These are phyloP conservation scores for Myotis vivesi DNA, from an alignment of 2,797 vertebrate genomes.

Conservation along the genomic window DNA sequence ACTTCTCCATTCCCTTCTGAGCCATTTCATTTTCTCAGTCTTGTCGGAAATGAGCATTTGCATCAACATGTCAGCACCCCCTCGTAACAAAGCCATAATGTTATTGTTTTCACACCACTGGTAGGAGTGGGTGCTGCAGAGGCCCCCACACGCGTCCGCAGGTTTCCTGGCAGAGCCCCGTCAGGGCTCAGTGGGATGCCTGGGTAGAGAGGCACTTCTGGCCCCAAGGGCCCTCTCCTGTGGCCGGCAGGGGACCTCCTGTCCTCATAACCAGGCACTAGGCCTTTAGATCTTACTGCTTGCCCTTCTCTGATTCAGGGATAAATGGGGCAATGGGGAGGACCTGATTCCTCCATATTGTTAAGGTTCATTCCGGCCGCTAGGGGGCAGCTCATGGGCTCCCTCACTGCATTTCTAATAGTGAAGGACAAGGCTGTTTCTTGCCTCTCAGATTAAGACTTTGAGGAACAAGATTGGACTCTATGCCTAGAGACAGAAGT, in stretches of 20 bases:
- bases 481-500: not conserved
- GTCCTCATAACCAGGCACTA: not conserved
- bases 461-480: not conserved
- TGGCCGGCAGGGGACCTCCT: not conserved
- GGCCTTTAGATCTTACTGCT: not conserved
- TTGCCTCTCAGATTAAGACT: not conserved
- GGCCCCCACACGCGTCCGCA: accelerated
- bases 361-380: not conserved
- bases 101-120: slow-evolving; percentile 33
- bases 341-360: not conserved
- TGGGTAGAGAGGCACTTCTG: not conserved
- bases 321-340: not conserved
- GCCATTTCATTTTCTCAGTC: slow-evolving; percentile 63
- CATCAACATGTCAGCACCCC: slow-evolving; percentile 45
- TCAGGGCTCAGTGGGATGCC: not conserved
- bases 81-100: slow-evolving; percentile 35
- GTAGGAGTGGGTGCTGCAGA: not conserved
- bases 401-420: not conserved
- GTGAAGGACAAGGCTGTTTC: not conserved
- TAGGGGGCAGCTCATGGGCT: not conserved
- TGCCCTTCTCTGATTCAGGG: not conserved
- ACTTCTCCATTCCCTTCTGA: slow-evolving; percentile 52
- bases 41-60: slow-evolving; percentile 65
- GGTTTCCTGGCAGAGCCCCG: not conserved
- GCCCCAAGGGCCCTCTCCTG: not conserved